These are phyloP conservation scores for Sycobia sp. DNA, from an alignment of 1,140 invertebrate species.

Conservation along the genomic window DNA sequence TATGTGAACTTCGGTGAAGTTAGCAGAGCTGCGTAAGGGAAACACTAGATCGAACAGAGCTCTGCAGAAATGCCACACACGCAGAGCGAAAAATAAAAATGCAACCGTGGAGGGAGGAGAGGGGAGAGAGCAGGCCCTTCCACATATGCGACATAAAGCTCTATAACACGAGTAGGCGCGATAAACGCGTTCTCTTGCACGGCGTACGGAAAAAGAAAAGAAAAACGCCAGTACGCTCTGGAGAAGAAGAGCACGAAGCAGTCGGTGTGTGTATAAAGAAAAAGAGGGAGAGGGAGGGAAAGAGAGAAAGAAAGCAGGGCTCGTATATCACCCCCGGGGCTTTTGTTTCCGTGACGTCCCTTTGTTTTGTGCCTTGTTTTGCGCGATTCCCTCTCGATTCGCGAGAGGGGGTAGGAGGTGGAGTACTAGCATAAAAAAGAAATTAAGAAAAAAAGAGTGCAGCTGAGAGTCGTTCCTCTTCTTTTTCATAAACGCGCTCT, in stretches of 20 bases:
- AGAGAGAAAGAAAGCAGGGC: conserved; percentile 8
- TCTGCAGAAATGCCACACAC: too few species aligned
- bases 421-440: too few species aligned
- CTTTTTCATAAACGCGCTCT: conserved; percentile 23
- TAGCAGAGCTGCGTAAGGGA: too few species aligned
- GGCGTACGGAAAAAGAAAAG: conserved; percentile 1
- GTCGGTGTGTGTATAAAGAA: neutral
- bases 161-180: conserved; percentile 12
- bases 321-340: conserved; percentile 45
- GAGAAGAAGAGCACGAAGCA: conserved; percentile 1
- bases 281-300: neutral
- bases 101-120: neutral
- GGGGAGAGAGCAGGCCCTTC: too few species aligned
- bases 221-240: neutral
- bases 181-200: neutral
- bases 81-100: neutral
- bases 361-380: conserved; percentile 49
- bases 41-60: too few species aligned
- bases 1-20: too few species aligned
- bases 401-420: neutral
- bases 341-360: conserved; percentile 46
- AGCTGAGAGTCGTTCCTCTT: conserved; percentile 4
- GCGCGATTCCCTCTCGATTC: conserved; percentile 40
- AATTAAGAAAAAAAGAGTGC: conserved; percentile 11
- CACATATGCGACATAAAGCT: neutral